A percentile compares a stretch with the other conserved stretches of the same genome.
Evolutionary conservation across 2,113 vertebrate genomes (phyloP).

Genomic region (Pipra filicauda): DNA sequence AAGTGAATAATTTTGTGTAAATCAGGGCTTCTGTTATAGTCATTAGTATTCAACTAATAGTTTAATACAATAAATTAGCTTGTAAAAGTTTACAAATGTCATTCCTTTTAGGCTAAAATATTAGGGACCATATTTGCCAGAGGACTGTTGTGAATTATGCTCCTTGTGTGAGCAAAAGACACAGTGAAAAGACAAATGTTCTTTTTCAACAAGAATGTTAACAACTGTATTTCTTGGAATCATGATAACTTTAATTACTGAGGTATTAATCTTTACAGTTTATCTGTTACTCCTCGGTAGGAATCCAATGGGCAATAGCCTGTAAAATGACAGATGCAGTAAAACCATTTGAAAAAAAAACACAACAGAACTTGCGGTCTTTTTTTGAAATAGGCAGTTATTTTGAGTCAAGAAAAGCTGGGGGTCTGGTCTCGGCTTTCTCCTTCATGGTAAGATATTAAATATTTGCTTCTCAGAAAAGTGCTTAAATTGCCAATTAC

Average conservation of each 20-base stretch:
- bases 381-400: neutral
- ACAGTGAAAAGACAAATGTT: neutral
- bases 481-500: neutral
- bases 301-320: neutral
- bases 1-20: neutral
- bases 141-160: neutral
- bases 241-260: neutral
- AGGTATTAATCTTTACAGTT: neutral
- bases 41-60: neutral
- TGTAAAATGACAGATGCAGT: neutral
- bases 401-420: neutral
- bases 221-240: neutral
- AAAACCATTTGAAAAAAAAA: neutral
- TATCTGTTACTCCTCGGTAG: neutral
- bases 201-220: neutral
- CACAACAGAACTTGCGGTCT: neutral
- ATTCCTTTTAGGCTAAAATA: neutral
- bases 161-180: neutral
- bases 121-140: neutral
- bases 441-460: neutral
- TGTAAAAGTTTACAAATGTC: neutral
- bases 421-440: rapidly evolving
- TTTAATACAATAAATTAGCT: neutral
- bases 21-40: neutral
- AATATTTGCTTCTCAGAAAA: neutral